phyloP scores from a whole-genome alignment of 64 coral and sea anemone genomes.

The Actinia tenebrosa region DNA sequence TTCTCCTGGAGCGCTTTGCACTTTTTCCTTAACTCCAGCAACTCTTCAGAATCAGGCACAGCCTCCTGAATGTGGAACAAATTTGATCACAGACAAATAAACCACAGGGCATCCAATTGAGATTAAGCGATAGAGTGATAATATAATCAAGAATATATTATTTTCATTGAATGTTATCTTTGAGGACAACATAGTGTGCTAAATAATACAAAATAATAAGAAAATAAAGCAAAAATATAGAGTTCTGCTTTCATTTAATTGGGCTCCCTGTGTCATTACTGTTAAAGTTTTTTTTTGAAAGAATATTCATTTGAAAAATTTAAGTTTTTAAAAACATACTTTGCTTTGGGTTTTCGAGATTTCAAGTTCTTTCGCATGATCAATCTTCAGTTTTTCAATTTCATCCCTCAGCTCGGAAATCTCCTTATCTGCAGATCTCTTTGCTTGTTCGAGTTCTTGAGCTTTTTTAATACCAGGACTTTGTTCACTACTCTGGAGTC shows the following conservation, averaged over 20 bases:
- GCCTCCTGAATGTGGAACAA: not conserved
- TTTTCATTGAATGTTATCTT: no score
- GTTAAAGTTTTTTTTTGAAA: no score
- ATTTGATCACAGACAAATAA: no score
- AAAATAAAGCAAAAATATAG: no score
- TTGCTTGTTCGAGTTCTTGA: not conserved
- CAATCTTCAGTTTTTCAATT: not conserved
- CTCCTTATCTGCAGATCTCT: not conserved
- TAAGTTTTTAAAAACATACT: not conserved
- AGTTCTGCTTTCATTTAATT: no score
- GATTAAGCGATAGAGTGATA: no score
- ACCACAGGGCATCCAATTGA: no score
- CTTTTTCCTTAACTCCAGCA: not conserved
- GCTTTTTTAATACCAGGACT: not conserved
- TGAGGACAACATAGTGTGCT: no score
- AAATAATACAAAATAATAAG: no score
- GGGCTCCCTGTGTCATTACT: no score
- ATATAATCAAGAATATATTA: no score
- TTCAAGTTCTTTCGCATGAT: conserved; percentile 25
- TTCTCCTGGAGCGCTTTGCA: conserved; percentile 26
- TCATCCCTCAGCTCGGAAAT: not conserved
- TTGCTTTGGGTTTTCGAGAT: conserved; percentile 7
- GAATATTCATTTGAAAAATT: no score
- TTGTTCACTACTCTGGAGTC: conserved; percentile 6
- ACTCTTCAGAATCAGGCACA: not conserved